Base-by-base conservation (phyloP, 2,888 invertebrate genomes). In the Cerastis rubricosa region DNA sequence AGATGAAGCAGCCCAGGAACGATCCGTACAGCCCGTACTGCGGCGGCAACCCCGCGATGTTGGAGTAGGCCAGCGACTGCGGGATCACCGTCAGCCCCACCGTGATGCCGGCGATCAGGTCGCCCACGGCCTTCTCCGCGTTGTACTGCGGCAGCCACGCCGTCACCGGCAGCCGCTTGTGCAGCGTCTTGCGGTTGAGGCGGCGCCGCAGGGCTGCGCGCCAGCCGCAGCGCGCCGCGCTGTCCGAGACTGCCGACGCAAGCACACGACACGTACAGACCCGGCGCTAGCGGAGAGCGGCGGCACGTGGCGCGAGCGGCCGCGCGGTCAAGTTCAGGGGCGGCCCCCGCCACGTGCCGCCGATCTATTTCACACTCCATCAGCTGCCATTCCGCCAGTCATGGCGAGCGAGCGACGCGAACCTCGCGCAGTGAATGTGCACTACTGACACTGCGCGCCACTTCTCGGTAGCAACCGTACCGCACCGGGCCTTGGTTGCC, bases 71-170 rank as follows among this genome's bases (percentile, higher is more conserved):
- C 79, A 98, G 96, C 22, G 98, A 98, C 95, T 99, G 99, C 22
- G 99, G 99, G 89, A 99, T 99, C 75, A 99, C 99, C 0, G 99
- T 99, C 78, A 99, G 97, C 0, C 99, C 99, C 22, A 99, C 99
- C 2, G 99, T 99, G 77, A 99, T 95, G 74, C 99, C 99, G 8
- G 99, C 99, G 82, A 99, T 98, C 64, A 99, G 93, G 96, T 99
- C 99, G 17, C 99, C 98, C 71, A 98, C 94, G 12, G 98, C 98
- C 94, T 98, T 97, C 78, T 97, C 97, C 12, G 96, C 91, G 88
- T 97, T 97, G 96, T 99, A 99, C 90, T 97, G 97, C 8, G 98
- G 98, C 85, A 98, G 93, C 99, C 99, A 99, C 74, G 93, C 94
- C 9, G 98, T 92, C 72, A 99, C 97, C 12, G 99, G 98, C 71